Percentiles rank a stretch among this genome's conserved stretches.
phyloP scores from a whole-genome alignment of 2,888 invertebrate species.

The Bimastos eiseni region DNA sequence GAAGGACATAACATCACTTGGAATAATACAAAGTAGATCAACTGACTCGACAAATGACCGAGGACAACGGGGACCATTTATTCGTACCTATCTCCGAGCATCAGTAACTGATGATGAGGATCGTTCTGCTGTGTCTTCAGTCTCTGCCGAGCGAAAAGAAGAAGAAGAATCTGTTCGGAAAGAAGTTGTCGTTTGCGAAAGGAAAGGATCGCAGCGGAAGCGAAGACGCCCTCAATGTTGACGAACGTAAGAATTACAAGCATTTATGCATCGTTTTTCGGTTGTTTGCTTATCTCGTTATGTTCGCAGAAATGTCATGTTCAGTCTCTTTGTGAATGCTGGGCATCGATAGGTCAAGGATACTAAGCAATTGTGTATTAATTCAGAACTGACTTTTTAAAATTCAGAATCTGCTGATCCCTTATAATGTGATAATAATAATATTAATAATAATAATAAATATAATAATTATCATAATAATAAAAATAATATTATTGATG shows the following conservation, averaged over 20 bases:
- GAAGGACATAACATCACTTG: no score
- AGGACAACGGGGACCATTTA: no score
- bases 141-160: constrained; percentile 59
- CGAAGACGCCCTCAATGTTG: constrained; percentile 94
- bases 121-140: neutral
- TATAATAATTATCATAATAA: no score
- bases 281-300: neutral
- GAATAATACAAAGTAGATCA: no score
- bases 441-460: neutral
- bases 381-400: no score
- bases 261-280: neutral
- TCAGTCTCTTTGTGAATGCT: neutral
- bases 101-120: no score
- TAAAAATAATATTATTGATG: no score
- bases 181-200: constrained; percentile 99
- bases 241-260: constrained; percentile 56
- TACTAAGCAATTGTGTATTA: neutral
- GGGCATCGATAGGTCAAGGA: neutral
- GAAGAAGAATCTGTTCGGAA: constrained; percentile 96
- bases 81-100: no score
- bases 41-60: no score
- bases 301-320: neutral
- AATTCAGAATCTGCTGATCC: no score
- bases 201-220: constrained; percentile 95
- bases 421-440: no score